A percentile compares a stretch with the other conserved stretches of the same genome.
Evolutionary conservation across 2,113 vertebrate genomes (phyloP).

Genomic region (Otus sunia): DNA sequence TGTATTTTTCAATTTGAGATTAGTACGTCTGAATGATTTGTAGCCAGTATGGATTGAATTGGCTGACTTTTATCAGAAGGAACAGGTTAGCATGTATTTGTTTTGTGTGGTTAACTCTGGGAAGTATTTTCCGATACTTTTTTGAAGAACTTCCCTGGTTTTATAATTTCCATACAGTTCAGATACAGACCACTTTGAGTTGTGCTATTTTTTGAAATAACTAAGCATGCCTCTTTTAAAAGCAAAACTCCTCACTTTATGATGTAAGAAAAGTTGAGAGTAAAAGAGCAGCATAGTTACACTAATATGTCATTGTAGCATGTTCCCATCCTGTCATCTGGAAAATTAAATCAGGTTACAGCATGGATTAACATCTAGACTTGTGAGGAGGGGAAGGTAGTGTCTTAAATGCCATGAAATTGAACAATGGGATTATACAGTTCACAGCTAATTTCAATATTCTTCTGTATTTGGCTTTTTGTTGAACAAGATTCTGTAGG

Average conservation of each 20-base stretch:
- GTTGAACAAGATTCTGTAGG: conserved; percentile 16
- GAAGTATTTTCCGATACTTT: background rate
- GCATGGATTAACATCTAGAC: conserved; percentile 74
- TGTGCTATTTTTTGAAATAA: background rate
- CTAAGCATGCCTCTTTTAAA: background rate
- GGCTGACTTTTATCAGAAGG: background rate
- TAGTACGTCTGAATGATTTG: background rate
- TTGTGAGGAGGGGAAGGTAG: conserved; percentile 67
- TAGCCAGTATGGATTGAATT: background rate
- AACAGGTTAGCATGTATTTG: background rate
- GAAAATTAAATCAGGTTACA: conserved; percentile 83
- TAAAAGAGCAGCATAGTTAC: conserved; percentile 66
- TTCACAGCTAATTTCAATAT: conserved; percentile 76
- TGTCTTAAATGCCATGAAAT: conserved; percentile 87
- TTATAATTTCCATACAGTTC: background rate
- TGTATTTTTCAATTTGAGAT: background rate
- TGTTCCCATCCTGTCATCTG: conserved; percentile 82
- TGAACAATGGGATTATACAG: conserved; percentile 81
- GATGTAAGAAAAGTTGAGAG: conserved; percentile 23
- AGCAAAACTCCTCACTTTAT: background rate
- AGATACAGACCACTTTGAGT: background rate
- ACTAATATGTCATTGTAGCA: conserved; percentile 61
- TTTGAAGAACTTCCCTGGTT: background rate
- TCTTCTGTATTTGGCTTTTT: conserved; percentile 66
- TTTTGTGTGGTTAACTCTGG: background rate